Evolutionary conservation across 2,113 vertebrate species (phyloP).

Genomic region (Sisor rabdophorus): DNA sequence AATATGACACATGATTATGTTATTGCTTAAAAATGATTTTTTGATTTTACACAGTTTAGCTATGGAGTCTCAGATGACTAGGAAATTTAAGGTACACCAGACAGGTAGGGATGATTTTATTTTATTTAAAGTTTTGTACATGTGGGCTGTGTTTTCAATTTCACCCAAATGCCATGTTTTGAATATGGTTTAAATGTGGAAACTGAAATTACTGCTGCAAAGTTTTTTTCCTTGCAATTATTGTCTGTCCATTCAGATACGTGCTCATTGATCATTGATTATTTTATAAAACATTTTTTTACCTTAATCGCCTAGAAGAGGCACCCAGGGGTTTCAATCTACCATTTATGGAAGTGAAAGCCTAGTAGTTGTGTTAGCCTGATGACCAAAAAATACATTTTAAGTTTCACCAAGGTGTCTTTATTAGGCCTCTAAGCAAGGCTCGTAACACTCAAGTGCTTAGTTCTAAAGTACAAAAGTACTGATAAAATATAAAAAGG

Average conservation of each 20-base stretch:
- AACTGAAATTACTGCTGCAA: not conserved
- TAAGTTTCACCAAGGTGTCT: no score
- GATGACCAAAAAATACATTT: no score
- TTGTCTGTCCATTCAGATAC: not conserved
- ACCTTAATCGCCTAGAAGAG: not conserved
- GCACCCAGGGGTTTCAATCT: not conserved
- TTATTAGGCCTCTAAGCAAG: no score
- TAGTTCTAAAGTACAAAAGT: no score
- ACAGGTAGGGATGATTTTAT: not conserved
- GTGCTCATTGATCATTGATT: not conserved
- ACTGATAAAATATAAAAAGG: no score
- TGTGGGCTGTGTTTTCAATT: not conserved
- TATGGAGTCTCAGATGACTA: not conserved
- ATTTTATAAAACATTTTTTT: not conserved
- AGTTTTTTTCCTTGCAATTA: not conserved
- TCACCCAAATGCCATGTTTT: not conserved
- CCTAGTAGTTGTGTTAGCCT: no score
- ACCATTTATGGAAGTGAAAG: no score
- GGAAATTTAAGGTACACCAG: not conserved
- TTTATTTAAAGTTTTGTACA: not conserved
- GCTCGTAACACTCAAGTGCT: no score
- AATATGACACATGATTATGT: not conserved
- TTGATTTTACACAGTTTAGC: not conserved
- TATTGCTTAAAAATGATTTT: no score
- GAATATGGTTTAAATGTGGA: not conserved